A percentile compares a stretch with the other conserved stretches of the same genome.
Conservation (phyloP, 2,797 vertebrate genomes). For the Sardinella longiceps region DNA sequence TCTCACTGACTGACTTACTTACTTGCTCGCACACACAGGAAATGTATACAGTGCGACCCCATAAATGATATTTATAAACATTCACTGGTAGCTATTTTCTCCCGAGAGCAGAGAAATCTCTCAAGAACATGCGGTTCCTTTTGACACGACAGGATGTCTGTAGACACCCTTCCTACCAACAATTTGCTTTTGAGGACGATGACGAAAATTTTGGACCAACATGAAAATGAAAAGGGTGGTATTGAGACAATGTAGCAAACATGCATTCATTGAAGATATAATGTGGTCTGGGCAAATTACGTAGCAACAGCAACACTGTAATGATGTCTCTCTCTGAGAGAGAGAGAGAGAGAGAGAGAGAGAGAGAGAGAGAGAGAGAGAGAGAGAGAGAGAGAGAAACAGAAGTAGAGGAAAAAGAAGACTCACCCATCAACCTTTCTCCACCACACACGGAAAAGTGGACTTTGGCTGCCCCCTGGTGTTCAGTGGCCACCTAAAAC, state of each 20-base stretch:
- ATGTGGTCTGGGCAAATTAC: background rate
- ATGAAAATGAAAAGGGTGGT: background rate
- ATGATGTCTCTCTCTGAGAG: too few species aligned
- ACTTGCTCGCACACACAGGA: conserved; percentile 25
- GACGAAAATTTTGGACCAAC: background rate
- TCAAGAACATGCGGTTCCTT: background rate
- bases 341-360: too few species aligned
- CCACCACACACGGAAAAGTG: background rate
- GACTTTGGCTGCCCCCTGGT: background rate
- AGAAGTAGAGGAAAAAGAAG: too few species aligned
- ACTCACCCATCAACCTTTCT: background rate
- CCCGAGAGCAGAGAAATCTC: background rate
- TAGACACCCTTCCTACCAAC: background rate
- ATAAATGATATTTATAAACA: conserved; percentile 27
- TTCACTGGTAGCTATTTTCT: background rate
- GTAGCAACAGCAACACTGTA: background rate
- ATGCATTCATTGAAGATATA: background rate
- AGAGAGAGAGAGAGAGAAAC: too few species aligned
- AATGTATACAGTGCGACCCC: background rate
- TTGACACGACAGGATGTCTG: background rate
- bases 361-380: too few species aligned
- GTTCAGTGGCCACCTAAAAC: background rate
- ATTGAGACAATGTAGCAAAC: background rate
- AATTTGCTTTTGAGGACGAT: background rate
- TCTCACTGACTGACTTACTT: too few species aligned